A percentile compares a stretch with the other conserved stretches of the same genome.
Conservation (phyloP, 2,888 invertebrate genomes). For the Crocallis elinguaria region DNA sequence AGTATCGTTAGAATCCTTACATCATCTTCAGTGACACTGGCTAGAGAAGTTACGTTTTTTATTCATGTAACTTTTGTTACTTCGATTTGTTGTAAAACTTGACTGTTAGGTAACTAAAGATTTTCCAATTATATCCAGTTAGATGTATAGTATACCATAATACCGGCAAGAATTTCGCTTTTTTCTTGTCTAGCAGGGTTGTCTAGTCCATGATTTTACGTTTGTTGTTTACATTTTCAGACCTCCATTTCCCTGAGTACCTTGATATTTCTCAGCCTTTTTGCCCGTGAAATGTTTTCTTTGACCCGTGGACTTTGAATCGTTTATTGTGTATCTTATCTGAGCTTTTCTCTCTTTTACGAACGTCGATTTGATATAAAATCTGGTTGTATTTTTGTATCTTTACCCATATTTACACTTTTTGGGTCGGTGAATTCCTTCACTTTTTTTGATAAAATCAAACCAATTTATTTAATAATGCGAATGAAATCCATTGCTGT, state of each 20-base stretch:
- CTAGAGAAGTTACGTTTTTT: too few species aligned
- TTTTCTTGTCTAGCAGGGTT: background rate
- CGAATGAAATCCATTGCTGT: too few species aligned
- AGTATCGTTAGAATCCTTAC: too few species aligned
- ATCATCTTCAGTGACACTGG: too few species aligned
- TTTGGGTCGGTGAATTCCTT: background rate
- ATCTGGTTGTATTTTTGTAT: constrained; percentile 2
- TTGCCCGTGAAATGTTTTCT: constrained; percentile 16
- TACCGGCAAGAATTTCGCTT: too few species aligned
- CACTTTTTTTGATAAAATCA: background rate
- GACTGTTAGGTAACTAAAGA: too few species aligned
- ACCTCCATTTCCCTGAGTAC: constrained; percentile 17
- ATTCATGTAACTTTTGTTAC: too few species aligned
- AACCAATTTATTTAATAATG: too few species aligned
- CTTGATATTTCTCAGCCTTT: constrained; percentile 21
- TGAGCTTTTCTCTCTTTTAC: constrained; percentile 6
- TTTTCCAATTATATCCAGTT: too few species aligned
- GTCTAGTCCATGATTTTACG: background rate
- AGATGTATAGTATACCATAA: too few species aligned
- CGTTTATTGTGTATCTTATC: constrained; percentile 25
- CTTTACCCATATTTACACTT: background rate
- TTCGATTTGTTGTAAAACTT: too few species aligned
- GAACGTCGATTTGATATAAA: constrained; percentile 8
- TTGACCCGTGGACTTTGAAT: constrained; percentile 18
- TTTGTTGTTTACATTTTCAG: constrained; percentile 7